phyloP scores from a whole-genome alignment of 2,797 vertebrate species.

The Gymnopithys bicolor region DNA sequence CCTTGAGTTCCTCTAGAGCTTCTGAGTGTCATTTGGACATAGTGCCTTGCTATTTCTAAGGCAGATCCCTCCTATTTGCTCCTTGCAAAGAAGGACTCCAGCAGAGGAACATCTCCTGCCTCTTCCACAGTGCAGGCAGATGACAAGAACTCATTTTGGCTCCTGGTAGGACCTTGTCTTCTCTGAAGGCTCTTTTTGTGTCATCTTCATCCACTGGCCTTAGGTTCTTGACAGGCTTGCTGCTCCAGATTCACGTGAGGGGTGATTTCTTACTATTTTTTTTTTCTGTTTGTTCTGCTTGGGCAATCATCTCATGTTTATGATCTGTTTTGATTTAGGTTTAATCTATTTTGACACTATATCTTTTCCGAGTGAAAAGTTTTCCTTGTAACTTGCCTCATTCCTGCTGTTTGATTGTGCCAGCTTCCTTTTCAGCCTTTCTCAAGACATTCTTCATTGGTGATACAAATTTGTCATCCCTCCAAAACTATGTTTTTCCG shows the following conservation, averaged over 20 bases:
- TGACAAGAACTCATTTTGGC: neutral
- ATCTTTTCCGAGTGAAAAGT: neutral
- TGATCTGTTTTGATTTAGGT: neutral
- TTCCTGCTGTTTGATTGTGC: neutral
- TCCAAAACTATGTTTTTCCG: neutral
- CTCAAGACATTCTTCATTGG: neutral
- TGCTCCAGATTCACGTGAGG: neutral
- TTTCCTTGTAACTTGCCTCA: neutral
- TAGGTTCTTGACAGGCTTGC: neutral
- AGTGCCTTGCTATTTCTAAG: neutral
- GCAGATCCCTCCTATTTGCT: neutral
- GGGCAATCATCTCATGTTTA: neutral
- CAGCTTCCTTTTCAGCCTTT: neutral
- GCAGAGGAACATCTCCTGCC: neutral
- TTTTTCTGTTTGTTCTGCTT: neutral
- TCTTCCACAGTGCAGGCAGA: neutral
- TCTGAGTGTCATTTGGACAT: neutral
- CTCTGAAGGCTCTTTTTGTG: neutral
- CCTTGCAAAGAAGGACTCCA: neutral
- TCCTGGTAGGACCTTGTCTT: neutral
- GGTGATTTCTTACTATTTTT: neutral
- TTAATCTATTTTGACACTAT: neutral
- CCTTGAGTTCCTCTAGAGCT: neutral
- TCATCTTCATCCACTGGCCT: neutral
- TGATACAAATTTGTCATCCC: neutral